Conservation (phyloP, 1,140 invertebrate species). For the Drosophila aff. region DNA sequence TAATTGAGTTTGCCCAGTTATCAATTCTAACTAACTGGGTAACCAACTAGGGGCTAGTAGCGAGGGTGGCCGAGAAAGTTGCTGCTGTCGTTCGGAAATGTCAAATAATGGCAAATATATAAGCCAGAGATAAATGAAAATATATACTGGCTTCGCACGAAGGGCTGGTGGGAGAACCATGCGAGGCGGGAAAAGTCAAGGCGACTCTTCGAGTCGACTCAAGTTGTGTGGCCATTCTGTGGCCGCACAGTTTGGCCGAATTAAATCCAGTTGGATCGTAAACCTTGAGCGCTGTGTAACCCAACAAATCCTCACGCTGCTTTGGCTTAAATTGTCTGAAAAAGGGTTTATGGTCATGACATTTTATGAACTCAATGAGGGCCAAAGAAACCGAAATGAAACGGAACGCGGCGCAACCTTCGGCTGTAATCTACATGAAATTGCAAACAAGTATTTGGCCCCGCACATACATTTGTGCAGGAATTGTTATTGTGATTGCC, state of each 20-base stretch:
- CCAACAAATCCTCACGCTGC: conserved; percentile 68
- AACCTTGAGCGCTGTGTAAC: conserved; percentile 58
- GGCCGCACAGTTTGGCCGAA: conserved; percentile 75
- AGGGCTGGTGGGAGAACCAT: neutral
- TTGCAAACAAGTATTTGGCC: conserved; percentile 70
- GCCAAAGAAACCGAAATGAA: conserved; percentile 31
- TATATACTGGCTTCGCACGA: conserved; percentile 17
- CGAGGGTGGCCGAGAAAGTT: conserved; percentile 22
- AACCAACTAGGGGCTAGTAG: conserved; percentile 15
- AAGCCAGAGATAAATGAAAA: conserved; percentile 45
- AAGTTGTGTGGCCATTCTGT: conserved; percentile 74
- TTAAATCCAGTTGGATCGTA: conserved; percentile 79
- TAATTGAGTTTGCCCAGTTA: conserved; percentile 68
- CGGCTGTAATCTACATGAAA: conserved; percentile 75
- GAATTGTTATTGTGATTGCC: conserved; percentile 75
- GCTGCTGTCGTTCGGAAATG: conserved; percentile 43
- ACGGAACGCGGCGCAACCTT: conserved; percentile 51
- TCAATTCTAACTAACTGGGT: conserved; percentile 34
- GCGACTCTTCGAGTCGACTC: conserved; percentile 38
- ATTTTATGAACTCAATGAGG: conserved; percentile 70
- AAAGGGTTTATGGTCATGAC: conserved; percentile 82
- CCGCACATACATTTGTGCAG: conserved; percentile 22
- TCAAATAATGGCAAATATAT: conserved; percentile 57
- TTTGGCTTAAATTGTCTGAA: conserved; percentile 82
- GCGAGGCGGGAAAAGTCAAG: conserved; percentile 26